phyloP scores from a whole-genome alignment of 2,888 invertebrate species.

The Campoplex capitator region DNA sequence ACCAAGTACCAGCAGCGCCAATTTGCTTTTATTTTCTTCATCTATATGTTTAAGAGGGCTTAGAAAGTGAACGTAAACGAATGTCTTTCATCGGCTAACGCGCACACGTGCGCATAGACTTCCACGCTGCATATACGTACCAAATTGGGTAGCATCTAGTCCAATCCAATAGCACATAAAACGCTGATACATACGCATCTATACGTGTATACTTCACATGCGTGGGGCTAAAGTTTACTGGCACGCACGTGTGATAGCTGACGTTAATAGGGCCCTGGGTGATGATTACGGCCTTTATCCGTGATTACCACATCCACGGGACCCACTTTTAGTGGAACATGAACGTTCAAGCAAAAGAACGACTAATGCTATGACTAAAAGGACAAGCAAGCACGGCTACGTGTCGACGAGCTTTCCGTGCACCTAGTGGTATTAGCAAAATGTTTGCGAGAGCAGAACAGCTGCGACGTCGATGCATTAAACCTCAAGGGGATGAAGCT shows the following conservation, averaged over 20 bases:
- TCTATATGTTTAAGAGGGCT: not conserved
- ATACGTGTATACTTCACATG: not conserved
- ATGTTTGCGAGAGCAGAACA: conserved; percentile 41
- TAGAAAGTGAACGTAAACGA: conserved; percentile 36
- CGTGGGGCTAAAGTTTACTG: conserved; percentile 47
- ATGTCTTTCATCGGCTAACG: conserved; percentile 50
- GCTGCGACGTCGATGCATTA: conserved; percentile 56
- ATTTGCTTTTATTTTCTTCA: too few species aligned
- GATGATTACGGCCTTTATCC: conserved; percentile 56
- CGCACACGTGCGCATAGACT: conserved; percentile 31
- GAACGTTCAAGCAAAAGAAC: conserved; percentile 50
- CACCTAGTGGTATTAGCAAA: conserved; percentile 43
- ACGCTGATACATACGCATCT: not conserved
- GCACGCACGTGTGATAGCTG: conserved; percentile 53
- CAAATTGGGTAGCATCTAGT: not conserved
- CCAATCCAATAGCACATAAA: conserved; percentile 26
- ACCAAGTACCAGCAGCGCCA: not conserved
- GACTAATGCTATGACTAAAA: conserved; percentile 57
- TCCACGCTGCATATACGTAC: conserved; percentile 20
- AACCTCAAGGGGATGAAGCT: conserved; percentile 47
- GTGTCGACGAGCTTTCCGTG: conserved; percentile 49
- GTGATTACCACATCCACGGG: conserved; percentile 62
- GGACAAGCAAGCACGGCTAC: conserved; percentile 38
- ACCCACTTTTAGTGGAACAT: conserved; percentile 12
- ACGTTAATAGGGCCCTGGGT: conserved; percentile 59